Percentiles rank a stretch among this genome's conserved stretches.
Evolutionary conservation across 2,797 vertebrate species (phyloP).

Genomic region (Syncerus caffer): DNA sequence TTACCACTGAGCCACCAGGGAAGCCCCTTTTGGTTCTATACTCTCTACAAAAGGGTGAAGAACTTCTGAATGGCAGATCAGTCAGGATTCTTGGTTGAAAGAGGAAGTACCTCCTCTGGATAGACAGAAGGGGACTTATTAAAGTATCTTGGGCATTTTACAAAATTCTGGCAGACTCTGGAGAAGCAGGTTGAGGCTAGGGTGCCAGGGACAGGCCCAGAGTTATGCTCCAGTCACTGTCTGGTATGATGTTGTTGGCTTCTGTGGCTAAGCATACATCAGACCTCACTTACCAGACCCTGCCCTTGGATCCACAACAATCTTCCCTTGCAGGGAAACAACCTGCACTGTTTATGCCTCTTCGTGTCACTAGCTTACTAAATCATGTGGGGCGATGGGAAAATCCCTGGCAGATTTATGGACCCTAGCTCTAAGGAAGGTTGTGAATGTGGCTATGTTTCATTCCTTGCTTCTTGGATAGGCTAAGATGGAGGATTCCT

Average conservation of each 20-base stretch:
- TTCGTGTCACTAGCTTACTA: background rate
- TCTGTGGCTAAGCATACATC: fast-evolving
- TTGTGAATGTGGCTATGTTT: background rate
- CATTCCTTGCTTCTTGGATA: background rate
- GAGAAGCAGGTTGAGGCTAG: background rate
- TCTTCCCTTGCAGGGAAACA: background rate
- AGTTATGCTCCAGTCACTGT: background rate
- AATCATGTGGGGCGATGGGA: background rate
- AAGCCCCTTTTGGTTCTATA: background rate
- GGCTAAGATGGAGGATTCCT: background rate
- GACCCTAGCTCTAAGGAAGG: background rate
- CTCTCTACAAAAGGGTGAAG: background rate
- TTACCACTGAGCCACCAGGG: background rate
- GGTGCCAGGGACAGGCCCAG: background rate
- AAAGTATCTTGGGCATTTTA: background rate
- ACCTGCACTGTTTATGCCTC: background rate
- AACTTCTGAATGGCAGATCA: background rate
- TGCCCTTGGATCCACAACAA: background rate
- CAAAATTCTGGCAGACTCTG: background rate
- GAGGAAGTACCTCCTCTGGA: background rate
- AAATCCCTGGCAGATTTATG: background rate
- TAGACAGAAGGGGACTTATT: background rate
- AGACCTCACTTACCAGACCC: background rate
- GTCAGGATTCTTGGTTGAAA: background rate
- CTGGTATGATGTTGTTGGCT: background rate